Evolutionary conservation across 1,140 invertebrate genomes (phyloP).

Genomic region (Chironomus tepperi): DNA sequence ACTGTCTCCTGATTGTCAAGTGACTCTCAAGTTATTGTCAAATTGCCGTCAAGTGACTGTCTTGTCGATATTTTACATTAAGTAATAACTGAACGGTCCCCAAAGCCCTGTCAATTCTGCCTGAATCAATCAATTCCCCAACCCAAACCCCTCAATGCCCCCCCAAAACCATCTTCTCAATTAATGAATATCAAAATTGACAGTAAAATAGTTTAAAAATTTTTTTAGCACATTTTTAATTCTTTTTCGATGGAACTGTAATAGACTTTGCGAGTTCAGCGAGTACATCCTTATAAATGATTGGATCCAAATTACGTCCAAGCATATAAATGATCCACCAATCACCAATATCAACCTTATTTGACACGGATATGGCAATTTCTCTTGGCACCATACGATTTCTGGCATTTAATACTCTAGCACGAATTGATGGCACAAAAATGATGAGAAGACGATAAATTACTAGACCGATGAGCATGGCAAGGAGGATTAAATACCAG

Average conservation of each 20-base stretch:
- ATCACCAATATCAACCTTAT: conserved; percentile 71
- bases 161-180: too few species aligned
- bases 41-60: too few species aligned
- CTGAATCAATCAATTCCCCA: too few species aligned
- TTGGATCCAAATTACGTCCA: conserved; percentile 75
- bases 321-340: conserved; percentile 89
- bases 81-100: too few species aligned
- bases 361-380: conserved; percentile 60
- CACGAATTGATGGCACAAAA: conserved; percentile 60
- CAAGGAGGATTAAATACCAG: conserved; percentile 67
- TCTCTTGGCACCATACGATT: conserved; percentile 61
- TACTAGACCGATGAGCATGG: conserved; percentile 57
- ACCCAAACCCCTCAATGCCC: too few species aligned
- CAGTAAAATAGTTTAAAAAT: neutral
- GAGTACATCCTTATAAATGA: conserved; percentile 56
- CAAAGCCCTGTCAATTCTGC: too few species aligned
- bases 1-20: too few species aligned
- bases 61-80: too few species aligned
- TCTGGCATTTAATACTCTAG: conserved; percentile 62
- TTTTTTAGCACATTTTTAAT: neutral
- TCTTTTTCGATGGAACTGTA: conserved; percentile 29
- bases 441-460: conserved; percentile 65
- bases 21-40: too few species aligned
- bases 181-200: too few species aligned
- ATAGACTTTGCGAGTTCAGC: conserved; percentile 38